Percentiles rank a stretch among this genome's conserved stretches.
Conservation (phyloP, 2,113 vertebrate species). For the Xiphorhynchus elegans region DNA sequence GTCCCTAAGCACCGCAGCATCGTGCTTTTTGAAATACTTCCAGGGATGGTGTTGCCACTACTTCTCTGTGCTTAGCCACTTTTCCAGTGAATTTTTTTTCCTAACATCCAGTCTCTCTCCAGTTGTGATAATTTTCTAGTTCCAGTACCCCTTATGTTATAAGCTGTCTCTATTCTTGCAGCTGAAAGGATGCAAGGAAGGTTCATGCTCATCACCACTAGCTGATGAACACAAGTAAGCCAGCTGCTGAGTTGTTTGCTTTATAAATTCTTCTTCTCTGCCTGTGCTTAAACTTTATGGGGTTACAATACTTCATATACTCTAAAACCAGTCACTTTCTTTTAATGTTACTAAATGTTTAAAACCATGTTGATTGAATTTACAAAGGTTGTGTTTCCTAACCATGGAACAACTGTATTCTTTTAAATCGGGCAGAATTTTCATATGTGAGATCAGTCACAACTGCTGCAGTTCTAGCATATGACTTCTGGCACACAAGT, state of each 20-base stretch:
- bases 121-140: neutral
- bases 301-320: neutral
- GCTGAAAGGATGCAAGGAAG: neutral
- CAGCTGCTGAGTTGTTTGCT: neutral
- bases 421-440: neutral
- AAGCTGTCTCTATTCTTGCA: neutral
- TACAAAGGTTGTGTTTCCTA: neutral
- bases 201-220: neutral
- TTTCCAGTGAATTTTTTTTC: neutral
- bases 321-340: neutral
- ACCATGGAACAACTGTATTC: neutral
- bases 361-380: slow-evolving; percentile 10
- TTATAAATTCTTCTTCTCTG: neutral
- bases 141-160: neutral
- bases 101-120: neutral
- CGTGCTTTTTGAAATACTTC: neutral
- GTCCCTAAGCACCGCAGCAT: neutral
- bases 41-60: neutral
- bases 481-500: neutral
- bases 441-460: neutral
- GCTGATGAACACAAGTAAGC: neutral
- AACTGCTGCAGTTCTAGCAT: neutral
- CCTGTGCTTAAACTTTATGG: neutral
- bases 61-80: neutral
- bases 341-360: slow-evolving; percentile 19